A percentile compares a stretch with the other conserved stretches of the same genome.
Conservation (phyloP, 2,797 vertebrate species). For the Alectoris magna region DNA sequence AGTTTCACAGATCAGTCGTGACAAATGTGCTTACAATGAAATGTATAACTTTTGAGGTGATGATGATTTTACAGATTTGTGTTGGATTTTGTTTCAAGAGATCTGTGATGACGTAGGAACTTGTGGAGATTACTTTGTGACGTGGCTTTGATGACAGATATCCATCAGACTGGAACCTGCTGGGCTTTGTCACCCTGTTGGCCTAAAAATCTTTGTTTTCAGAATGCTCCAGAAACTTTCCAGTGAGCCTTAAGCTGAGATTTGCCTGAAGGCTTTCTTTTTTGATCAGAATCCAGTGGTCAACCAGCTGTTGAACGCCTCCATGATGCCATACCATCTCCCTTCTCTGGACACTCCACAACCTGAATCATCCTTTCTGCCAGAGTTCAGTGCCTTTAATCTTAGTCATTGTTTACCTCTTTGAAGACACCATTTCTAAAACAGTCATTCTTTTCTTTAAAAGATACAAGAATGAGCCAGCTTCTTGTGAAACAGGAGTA, state of each 20-base stretch:
- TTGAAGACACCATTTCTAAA: background rate
- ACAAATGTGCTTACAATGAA: background rate
- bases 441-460: background rate
- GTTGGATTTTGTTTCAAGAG: background rate
- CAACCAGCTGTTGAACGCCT: background rate
- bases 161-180: background rate
- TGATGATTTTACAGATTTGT: background rate
- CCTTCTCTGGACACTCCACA: background rate
- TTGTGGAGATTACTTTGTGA: background rate
- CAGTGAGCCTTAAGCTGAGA: background rate
- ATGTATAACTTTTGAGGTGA: background rate
- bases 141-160: fast-evolving
- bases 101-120: background rate
- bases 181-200: background rate
- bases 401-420: background rate
- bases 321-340: background rate
- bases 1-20: background rate
- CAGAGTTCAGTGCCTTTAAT: background rate
- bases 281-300: background rate
- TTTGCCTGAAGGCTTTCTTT: background rate
- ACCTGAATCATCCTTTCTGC: background rate
- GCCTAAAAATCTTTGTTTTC: background rate
- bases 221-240: background rate
- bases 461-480: background rate
- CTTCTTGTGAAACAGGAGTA: background rate